phyloP scores from a whole-genome alignment of 2,797 vertebrate species.

The Pangasius mekongensis region DNA sequence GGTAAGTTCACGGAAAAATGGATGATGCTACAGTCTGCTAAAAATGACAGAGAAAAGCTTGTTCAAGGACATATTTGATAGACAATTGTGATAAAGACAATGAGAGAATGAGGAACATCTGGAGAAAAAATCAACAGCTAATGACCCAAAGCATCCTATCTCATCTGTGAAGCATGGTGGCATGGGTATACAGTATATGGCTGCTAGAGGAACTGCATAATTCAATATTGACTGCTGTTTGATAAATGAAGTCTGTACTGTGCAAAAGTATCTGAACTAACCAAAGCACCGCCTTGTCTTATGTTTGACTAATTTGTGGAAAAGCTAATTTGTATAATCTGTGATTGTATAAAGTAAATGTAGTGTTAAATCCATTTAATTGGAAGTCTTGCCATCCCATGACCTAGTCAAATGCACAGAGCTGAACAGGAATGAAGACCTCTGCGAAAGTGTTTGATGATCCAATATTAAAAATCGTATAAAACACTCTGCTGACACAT shows the following conservation, averaged over 20 bases:
- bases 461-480: slow-evolving; percentile 5
- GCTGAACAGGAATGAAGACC: slow-evolving; percentile 26
- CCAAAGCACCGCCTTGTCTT: background rate
- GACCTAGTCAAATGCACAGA: background rate
- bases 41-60: background rate
- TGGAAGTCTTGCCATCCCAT: background rate
- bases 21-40: background rate
- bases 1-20: background rate
- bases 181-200: background rate
- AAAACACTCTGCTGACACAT: slow-evolving; percentile 27
- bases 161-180: background rate
- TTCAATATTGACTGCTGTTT: background rate
- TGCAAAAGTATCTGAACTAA: background rate
- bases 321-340: background rate
- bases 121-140: background rate
- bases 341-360: background rate
- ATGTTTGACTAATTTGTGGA: background rate
- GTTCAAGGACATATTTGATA: background rate
- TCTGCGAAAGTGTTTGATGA: slow-evolving; percentile 27
- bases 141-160: background rate
- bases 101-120: background rate
- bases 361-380: background rate
- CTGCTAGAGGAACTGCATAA: background rate
- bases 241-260: background rate
- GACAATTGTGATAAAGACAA: background rate